Evolutionary conservation across 2,797 vertebrate species (phyloP), one percentile per base, ranked within the genome.

Genomic region (Alfaro cultratus): DNA sequence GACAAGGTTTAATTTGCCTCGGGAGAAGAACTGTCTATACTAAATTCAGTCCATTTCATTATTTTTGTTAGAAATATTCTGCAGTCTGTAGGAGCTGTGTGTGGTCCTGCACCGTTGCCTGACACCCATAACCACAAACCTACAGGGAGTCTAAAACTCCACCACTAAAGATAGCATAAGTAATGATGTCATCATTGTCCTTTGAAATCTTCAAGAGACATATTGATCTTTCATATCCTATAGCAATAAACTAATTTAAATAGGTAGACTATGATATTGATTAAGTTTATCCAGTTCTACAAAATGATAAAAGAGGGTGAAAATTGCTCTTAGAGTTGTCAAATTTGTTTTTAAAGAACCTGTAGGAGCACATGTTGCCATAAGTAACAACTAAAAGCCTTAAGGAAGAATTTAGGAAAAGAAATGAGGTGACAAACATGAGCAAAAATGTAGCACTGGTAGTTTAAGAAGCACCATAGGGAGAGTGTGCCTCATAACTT

Each of bases 401-500:
- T 82, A 31, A 74, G 85, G 80, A 85, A 81, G 76, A 76, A 72
- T 86, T 89, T 43, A 62, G 49, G 46, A 53, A 76, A 75, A 10
- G n/a, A 84, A 79, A 84, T 51, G 3, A 83, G 86, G 86, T 78
- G 82, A 47, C 81, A 83, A 80, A 75, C 80, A 85, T 86, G 78
- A 84, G 87, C 67, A 5, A 78, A 53, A 86, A 78, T 77, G 81
- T 41, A 81, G 73, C 75, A 23, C 82, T 74, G 79, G 84, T 86
- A 80, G 73, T 81, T 77, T 73, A 75, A 84, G 77, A 77, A 77
- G 79, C 74, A 79, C 76, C 74, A 26, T 86, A 73, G 80, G 75
- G 83, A 83, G 86, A 87, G 86, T 81, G 74, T 83, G 74, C 80
- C 86, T 79, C 80, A 80, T 85, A 85, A 84, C 85, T 78, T 82